Conservation (phyloP, 2,797 vertebrate species). For the Eutrigla gurnardus region DNA sequence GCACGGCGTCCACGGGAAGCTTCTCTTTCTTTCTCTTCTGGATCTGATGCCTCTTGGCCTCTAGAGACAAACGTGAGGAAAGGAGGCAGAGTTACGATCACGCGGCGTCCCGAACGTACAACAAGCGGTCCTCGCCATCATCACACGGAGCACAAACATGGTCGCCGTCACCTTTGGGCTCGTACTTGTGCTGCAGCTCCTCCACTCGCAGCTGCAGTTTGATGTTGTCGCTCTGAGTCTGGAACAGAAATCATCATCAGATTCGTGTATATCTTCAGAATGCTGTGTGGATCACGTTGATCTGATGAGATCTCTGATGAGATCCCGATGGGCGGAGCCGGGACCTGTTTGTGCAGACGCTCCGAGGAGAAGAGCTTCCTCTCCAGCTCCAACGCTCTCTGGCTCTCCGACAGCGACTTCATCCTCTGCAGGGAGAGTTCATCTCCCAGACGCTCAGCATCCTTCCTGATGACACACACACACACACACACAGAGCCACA, state of each 20-base stretch:
- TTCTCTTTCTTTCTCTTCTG: constrained; percentile 88
- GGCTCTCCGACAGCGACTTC: constrained; percentile 95
- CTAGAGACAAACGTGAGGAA: constrained; percentile 69
- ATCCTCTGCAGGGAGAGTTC: constrained; percentile 94
- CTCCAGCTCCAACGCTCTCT: constrained; percentile 92
- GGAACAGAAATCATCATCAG: not conserved
- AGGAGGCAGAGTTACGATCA: not conserved
- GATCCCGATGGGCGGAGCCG: not conserved
- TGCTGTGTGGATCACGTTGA: not conserved
- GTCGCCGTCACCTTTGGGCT: constrained; percentile 87
- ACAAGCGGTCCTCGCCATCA: not conserved
- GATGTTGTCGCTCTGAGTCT: constrained; percentile 91
- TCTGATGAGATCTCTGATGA: too few species aligned
- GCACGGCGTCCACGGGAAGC: constrained; percentile 74
- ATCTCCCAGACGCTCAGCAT: constrained; percentile 87
- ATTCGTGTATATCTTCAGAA: not conserved
- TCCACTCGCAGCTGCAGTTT: constrained; percentile 90
- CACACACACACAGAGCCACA: not conserved
- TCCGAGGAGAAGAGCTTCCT: constrained; percentile 92
- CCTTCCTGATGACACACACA: constrained; percentile 84
- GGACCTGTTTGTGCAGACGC: constrained; percentile 86
- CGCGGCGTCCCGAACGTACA: not conserved
- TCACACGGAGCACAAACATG: rapidly evolving
- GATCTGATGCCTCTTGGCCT: constrained; percentile 75
- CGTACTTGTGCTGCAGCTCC: constrained; percentile 93